phyloP scores from a whole-genome alignment of 2,888 invertebrate genomes.

The Zaprionus bogoriensis region DNA sequence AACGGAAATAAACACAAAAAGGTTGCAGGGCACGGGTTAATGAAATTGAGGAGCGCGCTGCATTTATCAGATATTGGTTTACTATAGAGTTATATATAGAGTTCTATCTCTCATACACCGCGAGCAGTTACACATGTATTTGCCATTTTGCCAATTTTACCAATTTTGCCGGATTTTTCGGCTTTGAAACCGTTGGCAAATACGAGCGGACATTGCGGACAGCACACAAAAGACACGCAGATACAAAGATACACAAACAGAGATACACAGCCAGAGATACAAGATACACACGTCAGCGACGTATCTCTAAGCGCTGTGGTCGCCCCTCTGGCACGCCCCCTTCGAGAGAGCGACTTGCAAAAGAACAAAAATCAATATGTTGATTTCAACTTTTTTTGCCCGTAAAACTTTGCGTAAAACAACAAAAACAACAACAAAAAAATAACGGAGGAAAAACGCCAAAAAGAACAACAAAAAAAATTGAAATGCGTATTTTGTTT shows the following conservation, averaged over 20 bases:
- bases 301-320: constrained; percentile 57
- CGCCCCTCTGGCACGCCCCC: constrained; percentile 41
- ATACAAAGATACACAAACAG: neutral
- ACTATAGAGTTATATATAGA: constrained; percentile 1
- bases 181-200: constrained; percentile 50
- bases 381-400: constrained; percentile 61
- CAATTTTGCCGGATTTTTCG: constrained; percentile 6
- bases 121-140: constrained; percentile 36
- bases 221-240: constrained; percentile 13
- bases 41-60: constrained; percentile 46
- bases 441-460: constrained; percentile 13
- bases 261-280: constrained; percentile 56
- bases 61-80: neutral
- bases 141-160: neutral
- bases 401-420: constrained; percentile 34
- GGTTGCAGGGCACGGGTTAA: constrained; percentile 43
- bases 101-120: neutral
- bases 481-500: constrained; percentile 25
- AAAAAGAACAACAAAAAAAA: constrained; percentile 5
- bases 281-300: constrained; percentile 73
- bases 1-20: constrained; percentile 51
- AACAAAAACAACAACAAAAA: constrained; percentile 21
- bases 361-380: constrained; percentile 73
- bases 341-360: constrained; percentile 25
- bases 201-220: constrained; percentile 25